These are phyloP conservation scores for Callipepla californica DNA, from an alignment of 2,113 vertebrate genomes.

Conservation along the genomic window DNA sequence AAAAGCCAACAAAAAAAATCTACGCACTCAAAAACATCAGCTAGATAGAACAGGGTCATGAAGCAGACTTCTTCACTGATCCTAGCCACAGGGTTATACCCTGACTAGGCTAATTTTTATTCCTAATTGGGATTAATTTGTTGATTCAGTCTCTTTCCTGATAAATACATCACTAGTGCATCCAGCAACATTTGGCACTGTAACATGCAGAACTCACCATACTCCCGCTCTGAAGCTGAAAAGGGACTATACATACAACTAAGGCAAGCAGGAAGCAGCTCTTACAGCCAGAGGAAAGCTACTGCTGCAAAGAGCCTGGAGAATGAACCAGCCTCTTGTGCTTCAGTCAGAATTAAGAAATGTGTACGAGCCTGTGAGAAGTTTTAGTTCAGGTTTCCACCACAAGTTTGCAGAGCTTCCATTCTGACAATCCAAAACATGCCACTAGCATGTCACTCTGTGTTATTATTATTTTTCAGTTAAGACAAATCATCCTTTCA, in stretches of 20 bases:
- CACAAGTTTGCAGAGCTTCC: neutral
- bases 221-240: neutral
- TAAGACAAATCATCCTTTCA: neutral
- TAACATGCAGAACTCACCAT: neutral
- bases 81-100: neutral
- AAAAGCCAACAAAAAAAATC: neutral
- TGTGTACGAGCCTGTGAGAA: neutral
- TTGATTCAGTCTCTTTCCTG: neutral
- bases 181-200: neutral
- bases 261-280: neutral
- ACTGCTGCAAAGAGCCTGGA: neutral
- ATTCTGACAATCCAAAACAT: rapidly evolving
- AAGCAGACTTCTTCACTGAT: neutral
- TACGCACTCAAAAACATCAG: neutral
- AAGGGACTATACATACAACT: neutral
- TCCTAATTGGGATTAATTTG: neutral
- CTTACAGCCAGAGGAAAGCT: neutral
- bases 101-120: neutral
- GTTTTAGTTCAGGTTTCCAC: neutral
- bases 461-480: neutral
- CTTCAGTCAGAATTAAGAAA: neutral
- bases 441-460: rapidly evolving
- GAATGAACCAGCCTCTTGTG: neutral
- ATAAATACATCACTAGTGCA: neutral
- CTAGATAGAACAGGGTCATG: neutral